Conservation (phyloP, 2,888 invertebrate species). For the Leucoptera coffeella region DNA sequence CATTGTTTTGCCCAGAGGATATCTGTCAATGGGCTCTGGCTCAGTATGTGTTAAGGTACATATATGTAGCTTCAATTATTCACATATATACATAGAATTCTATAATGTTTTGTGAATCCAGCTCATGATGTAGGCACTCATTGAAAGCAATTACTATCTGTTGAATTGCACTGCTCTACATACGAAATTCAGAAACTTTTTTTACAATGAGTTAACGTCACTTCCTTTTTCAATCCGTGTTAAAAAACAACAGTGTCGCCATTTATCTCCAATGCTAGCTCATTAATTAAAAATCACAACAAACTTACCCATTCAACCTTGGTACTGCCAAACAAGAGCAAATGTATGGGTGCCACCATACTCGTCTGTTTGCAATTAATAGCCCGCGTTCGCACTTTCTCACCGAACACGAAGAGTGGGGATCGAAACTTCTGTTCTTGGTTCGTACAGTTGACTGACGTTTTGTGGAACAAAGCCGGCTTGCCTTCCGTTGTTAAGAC, state of each 20-base stretch:
- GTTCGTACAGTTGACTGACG: constrained; percentile 91
- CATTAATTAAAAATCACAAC: background rate
- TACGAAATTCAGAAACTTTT: background rate
- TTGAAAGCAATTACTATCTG: no score
- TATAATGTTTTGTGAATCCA: no score
- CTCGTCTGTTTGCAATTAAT: constrained; percentile 92
- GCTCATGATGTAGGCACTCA: no score
- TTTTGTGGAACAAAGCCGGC: constrained; percentile 91
- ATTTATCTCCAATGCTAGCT: background rate
- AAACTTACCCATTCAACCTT: constrained; percentile 67
- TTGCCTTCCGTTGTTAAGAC: constrained; percentile 93
- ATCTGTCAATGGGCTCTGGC: no score
- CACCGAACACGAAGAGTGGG: constrained; percentile 96
- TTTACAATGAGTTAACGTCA: background rate
- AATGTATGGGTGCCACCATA: constrained; percentile 91
- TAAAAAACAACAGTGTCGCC: no score
- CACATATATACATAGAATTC: no score
- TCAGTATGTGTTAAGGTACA: no score
- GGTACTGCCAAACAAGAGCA: constrained; percentile 87
- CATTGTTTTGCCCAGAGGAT: no score
- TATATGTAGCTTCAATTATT: no score
- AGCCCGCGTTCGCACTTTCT: constrained; percentile 93
- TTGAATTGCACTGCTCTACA: no score
- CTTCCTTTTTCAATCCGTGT: background rate
- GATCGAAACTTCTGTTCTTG: constrained; percentile 79